phyloP scores from a whole-genome alignment of 1,140 invertebrate genomes.

The Eumeta japonica region DNA sequence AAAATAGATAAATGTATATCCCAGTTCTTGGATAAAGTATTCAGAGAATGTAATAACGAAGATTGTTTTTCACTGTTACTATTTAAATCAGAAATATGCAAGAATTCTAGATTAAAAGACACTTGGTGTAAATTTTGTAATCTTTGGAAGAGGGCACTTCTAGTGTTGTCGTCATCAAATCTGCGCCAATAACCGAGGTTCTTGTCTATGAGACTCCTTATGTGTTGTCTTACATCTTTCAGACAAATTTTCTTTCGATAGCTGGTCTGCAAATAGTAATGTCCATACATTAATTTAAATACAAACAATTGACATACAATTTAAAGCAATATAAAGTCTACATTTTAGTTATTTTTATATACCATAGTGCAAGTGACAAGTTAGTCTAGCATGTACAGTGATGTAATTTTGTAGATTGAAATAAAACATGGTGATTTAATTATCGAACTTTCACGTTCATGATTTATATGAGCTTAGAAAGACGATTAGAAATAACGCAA shows the following conservation, averaged over 20 bases:
- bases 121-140: slow-evolving; percentile 43
- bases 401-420: too few species aligned
- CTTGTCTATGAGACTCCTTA: slow-evolving; percentile 33
- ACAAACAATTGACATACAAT: too few species aligned
- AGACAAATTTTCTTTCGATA: slow-evolving; percentile 38
- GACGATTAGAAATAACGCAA: too few species aligned
- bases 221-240: slow-evolving; percentile 37
- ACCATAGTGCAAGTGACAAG: too few species aligned
- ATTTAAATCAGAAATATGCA: slow-evolving; percentile 37
- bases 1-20: slow-evolving; percentile 27
- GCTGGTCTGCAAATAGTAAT: slow-evolving; percentile 27
- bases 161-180: slow-evolving; percentile 25
- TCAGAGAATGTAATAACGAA: slow-evolving; percentile 23
- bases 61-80: slow-evolving; percentile 23
- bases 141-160: slow-evolving; percentile 34
- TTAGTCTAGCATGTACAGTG: too few species aligned
- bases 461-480: too few species aligned
- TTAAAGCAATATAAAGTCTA: too few species aligned
- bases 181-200: slow-evolving; percentile 48
- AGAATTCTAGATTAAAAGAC: slow-evolving; percentile 33
- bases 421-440: too few species aligned
- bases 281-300: too few species aligned
- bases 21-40: slow-evolving; percentile 31
- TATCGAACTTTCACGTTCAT: too few species aligned
- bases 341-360: too few species aligned